These are phyloP conservation scores for Pygathrix nemaeus DNA, from an alignment of 2,113 vertebrate species.

Conservation along the genomic window DNA sequence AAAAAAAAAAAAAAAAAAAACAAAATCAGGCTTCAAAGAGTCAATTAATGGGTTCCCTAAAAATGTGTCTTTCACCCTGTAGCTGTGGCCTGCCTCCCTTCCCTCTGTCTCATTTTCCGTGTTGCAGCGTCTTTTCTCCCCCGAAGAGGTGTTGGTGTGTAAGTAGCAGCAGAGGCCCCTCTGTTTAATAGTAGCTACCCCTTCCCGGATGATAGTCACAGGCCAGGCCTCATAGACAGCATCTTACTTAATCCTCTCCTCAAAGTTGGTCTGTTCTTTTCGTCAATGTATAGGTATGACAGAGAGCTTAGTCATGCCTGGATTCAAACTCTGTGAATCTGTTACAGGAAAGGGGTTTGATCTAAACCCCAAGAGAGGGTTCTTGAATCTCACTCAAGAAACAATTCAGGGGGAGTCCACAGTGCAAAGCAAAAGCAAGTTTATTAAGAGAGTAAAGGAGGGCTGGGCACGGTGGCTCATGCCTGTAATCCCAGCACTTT, in stretches of 20 bases:
- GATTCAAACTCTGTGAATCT: not conserved
- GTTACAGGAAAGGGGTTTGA: too few species aligned
- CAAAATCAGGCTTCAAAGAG: slow-evolving; percentile 13
- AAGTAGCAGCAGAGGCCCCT: not conserved
- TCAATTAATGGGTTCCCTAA: not conserved
- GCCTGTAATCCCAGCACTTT: too few species aligned
- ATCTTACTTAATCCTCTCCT: slow-evolving; percentile 13
- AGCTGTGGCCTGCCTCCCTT: not conserved
- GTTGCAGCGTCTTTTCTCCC: not conserved
- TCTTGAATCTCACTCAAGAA: too few species aligned
- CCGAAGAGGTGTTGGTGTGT: not conserved
- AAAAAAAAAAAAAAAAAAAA: too few species aligned
- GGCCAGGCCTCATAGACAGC: not conserved
- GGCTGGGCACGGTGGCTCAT: rapidly evolving
- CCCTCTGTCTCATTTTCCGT: not conserved
- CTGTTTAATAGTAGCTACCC: not conserved
- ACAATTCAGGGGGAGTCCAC: too few species aligned
- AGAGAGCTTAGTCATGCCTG: not conserved
- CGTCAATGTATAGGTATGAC: not conserved
- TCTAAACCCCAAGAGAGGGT: too few species aligned
- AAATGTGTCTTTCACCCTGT: not conserved
- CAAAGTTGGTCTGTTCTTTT: not conserved
- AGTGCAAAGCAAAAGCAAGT: too few species aligned
- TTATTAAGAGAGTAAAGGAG: too few species aligned
- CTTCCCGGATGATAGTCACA: rapidly evolving